Percentiles rank a stretch among this genome's conserved stretches.
phyloP scores from a whole-genome alignment of 1,140 invertebrate species.

The Sinella curviseta region DNA sequence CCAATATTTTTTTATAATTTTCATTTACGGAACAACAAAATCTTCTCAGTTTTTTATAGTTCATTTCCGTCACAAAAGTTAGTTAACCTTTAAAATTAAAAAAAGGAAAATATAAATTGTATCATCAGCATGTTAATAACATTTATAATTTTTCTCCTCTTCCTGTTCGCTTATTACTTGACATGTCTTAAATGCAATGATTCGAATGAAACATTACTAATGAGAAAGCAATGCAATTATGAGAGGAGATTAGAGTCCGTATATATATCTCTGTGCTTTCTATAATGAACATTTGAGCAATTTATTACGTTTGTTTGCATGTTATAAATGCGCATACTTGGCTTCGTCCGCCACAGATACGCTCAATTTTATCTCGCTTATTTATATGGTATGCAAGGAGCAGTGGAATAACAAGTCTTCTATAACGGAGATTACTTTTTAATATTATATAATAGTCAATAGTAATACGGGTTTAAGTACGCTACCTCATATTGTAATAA shows the following conservation, averaged over 20 bases:
- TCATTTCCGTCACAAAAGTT: background rate
- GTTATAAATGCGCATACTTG: no score
- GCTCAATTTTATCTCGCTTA: no score
- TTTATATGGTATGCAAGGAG: no score
- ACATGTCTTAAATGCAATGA: background rate
- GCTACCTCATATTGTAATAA: background rate
- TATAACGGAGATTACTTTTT: conserved; percentile 5
- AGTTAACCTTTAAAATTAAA: background rate
- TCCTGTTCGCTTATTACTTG: background rate
- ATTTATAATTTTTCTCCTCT: background rate
- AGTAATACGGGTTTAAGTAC: background rate
- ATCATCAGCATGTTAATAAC: no score
- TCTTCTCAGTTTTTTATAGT: background rate
- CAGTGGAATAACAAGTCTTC: no score
- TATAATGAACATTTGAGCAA: background rate
- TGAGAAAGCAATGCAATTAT: background rate
- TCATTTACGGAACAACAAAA: background rate
- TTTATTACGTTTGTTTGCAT: background rate
- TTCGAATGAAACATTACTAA: background rate
- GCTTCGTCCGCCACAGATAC: no score
- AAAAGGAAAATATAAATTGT: background rate
- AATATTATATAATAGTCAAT: background rate
- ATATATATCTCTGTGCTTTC: background rate
- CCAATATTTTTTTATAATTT: no score
- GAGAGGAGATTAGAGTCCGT: background rate